phyloP scores from a whole-genome alignment of 2,113 vertebrate genomes.

The Paratilapia polleni region DNA sequence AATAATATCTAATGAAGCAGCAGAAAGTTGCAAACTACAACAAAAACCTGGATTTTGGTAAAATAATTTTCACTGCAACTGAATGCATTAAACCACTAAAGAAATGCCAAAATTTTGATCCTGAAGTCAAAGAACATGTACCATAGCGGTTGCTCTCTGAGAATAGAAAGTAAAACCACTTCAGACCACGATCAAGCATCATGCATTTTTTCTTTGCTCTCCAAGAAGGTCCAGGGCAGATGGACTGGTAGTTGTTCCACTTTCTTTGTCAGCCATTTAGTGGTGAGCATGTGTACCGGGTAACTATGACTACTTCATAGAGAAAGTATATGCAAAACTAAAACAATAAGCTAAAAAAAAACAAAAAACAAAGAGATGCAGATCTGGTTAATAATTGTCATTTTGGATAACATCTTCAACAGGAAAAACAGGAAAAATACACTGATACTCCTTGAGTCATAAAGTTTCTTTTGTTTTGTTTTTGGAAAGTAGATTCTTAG shows the following conservation, averaged over 20 bases:
- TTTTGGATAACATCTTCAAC: not conserved
- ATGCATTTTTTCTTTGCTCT: not conserved
- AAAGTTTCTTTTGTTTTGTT: not conserved
- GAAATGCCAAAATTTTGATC: not conserved
- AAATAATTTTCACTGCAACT: not conserved
- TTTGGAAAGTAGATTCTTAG: not conserved
- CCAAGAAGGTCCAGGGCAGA: not conserved
- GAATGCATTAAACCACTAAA: fast-evolving
- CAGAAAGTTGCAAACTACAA: not conserved
- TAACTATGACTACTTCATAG: not conserved
- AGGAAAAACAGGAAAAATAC: not conserved
- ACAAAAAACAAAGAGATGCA: not conserved
- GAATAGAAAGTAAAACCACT: not conserved
- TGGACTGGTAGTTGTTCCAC: not conserved
- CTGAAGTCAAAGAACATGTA: not conserved
- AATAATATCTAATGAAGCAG: not conserved
- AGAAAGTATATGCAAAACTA: not conserved
- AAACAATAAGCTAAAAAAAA: not conserved
- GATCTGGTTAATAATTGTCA: not conserved
- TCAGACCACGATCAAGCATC: not conserved
- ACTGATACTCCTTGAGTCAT: not conserved
- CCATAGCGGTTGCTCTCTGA: not conserved
- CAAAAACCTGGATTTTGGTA: not conserved
- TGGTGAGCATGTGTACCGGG: not conserved
- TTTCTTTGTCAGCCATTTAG: not conserved